Evolutionary conservation across 2,797 vertebrate species (phyloP), one percentile per base, ranked within the genome.

Genomic region (Adelosebastes latens): DNA sequence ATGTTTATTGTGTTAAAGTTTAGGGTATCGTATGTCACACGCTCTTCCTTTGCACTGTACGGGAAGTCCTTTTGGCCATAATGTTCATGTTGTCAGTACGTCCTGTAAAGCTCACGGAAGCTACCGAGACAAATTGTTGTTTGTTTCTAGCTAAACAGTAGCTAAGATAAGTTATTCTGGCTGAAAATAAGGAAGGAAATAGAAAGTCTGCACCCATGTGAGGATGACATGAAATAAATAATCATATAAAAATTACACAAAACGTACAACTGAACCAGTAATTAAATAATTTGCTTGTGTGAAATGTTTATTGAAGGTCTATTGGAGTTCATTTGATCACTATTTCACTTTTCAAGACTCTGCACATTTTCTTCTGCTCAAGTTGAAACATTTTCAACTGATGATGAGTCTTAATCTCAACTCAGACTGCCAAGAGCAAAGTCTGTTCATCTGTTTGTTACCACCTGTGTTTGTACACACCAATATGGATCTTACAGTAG

Each of bases 1-100:
- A 16, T 84, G 85, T 88, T 89, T 89, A 86, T 84, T 87, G 72
- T 84, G 63, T 69, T 84, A 67, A 64, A 55, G 29, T 80, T 67
- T 18, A 29, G 53, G 13, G 61, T 77, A 78, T 83, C 62, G 2
- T 27, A 58, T 84, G 79, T 86, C 87, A 61, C n/a, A 0, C 6
- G 49, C 62, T 8, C 64, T 74, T 81, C 69, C 75, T 77, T 71
- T 69, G 62, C 55, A 1, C 69, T 55, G 2, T 78, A 74, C 55
- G 3, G 68, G 72, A 86, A 79, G 55, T 79, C 53, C 36, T 66
- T 76, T 52, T 46, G 60, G 82, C 63, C 58, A 25, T 24, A 7
- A 32, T 62, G 52, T 8, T 36, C 59, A 16, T 56, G 25, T 70
- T 55, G 68, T 82, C 18, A 16, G 52, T 32, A 27, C 2, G 4